Percentiles rank a stretch among this genome's conserved stretches.
These are phyloP conservation scores for Apodemus agrarius DNA, from an alignment of 2,797 vertebrate species.

Conservation along the genomic window DNA sequence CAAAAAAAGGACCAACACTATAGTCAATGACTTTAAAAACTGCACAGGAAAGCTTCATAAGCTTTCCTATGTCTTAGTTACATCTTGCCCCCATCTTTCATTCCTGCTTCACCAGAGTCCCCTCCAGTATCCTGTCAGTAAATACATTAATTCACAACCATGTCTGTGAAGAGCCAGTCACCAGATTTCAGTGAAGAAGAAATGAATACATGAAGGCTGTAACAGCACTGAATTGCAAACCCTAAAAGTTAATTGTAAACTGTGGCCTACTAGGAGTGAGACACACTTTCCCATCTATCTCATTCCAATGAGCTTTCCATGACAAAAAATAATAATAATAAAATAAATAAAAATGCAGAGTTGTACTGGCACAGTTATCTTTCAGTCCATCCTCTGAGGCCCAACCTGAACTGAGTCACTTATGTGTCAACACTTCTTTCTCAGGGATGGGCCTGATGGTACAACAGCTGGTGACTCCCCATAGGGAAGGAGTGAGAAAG, in stretches of 20 bases:
- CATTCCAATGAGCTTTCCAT: neutral
- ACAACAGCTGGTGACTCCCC: neutral
- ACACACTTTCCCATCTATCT: neutral
- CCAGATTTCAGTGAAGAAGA: neutral
- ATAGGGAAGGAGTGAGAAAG: neutral
- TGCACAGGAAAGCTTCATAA: neutral
- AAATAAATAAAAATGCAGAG: neutral
- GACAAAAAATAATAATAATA: constrained; percentile 11
- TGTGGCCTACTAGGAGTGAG: neutral
- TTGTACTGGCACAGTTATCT: neutral
- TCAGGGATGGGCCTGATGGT: neutral
- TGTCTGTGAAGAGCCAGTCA: neutral
- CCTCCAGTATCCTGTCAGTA: neutral
- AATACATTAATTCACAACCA: neutral
- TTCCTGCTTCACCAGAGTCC: neutral
- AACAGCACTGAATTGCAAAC: neutral
- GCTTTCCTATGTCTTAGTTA: neutral
- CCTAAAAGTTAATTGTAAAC: neutral
- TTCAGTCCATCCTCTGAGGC: neutral
- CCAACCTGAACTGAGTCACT: neutral
- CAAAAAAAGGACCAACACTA: neutral
- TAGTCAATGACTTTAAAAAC: neutral
- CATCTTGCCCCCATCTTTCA: neutral
- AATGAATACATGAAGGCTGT: neutral
- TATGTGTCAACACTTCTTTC: neutral